phyloP scores from a whole-genome alignment of 2,797 vertebrate species.

The Spheniscus humboldti region DNA sequence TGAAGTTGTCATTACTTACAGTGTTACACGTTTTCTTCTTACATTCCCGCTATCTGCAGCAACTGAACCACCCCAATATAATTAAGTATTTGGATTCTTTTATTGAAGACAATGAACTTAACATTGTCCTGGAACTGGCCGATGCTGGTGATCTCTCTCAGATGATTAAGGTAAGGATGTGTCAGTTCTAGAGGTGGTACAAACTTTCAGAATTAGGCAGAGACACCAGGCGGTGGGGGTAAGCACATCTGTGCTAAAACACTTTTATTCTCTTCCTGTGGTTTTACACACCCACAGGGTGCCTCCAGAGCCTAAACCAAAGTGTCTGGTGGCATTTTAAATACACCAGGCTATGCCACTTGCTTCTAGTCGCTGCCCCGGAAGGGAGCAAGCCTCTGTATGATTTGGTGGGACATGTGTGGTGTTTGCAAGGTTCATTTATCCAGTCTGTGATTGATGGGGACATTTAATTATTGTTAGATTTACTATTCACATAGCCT shows the following conservation, averaged over 20 bases:
- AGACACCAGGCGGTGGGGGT: fast-evolving
- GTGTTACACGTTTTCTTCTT: neutral
- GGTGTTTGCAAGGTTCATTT: neutral
- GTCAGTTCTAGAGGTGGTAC: neutral
- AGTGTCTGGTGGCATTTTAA: neutral
- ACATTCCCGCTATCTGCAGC: constrained; percentile 56
- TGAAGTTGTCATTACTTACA: neutral
- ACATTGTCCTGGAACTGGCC: constrained; percentile 91
- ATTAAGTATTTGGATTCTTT: constrained; percentile 95
- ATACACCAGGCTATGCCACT: fast-evolving
- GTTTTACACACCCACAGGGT: neutral
- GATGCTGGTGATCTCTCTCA: constrained; percentile 92
- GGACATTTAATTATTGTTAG: neutral
- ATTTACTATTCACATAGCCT: neutral
- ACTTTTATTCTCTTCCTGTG: fast-evolving
- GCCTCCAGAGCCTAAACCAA: neutral
- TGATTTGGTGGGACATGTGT: neutral
- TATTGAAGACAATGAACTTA: constrained; percentile 90
- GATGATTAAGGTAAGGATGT: constrained; percentile 87
- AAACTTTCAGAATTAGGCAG: fast-evolving
- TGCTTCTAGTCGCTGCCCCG: neutral
- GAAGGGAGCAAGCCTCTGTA: neutral
- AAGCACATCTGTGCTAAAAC: neutral
- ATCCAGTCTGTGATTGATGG: neutral
- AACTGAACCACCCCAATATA: constrained; percentile 92